phyloP scores from a whole-genome alignment of 2,113 vertebrate genomes.

The Eulemur macaco region DNA sequence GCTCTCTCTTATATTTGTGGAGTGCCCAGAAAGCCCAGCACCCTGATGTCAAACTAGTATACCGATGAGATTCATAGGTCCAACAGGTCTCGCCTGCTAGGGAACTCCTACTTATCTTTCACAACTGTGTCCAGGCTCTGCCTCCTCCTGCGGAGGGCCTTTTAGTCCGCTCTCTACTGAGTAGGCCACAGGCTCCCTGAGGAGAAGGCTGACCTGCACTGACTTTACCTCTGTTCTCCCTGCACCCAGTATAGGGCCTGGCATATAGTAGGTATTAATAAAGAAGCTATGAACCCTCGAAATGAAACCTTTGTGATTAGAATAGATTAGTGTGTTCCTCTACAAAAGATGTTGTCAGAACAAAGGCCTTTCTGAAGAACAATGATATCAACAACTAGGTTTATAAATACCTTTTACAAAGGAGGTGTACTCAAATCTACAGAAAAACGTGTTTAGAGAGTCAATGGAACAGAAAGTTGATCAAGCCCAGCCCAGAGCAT shows the following conservation, averaged over 20 bases:
- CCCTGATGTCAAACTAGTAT: background rate
- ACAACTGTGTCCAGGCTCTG: background rate
- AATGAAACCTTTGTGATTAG: slow-evolving; percentile 42
- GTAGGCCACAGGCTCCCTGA: background rate
- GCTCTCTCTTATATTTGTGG: background rate
- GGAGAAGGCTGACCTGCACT: background rate
- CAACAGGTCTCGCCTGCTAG: background rate
- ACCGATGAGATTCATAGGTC: background rate
- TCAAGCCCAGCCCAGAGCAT: background rate
- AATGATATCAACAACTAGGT: background rate
- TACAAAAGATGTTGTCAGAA: slow-evolving; percentile 19
- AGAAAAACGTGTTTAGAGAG: slow-evolving; percentile 36
- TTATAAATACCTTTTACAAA: slow-evolving; percentile 13
- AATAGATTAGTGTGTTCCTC: background rate
- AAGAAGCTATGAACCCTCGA: slow-evolving; percentile 22
- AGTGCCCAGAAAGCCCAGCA: background rate
- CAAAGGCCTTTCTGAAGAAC: slow-evolving; percentile 37
- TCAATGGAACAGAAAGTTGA: background rate
- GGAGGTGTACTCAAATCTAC: background rate
- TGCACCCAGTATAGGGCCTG: background rate
- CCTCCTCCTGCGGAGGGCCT: background rate
- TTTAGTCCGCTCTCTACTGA: background rate
- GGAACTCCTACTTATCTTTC: slow-evolving; percentile 3
- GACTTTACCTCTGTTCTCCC: slow-evolving; percentile 8
- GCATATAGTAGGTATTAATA: background rate